These are phyloP conservation scores for Stichodactyla helianthus DNA, from an alignment of 64 coral and sea anemone species.

Conservation along the genomic window DNA sequence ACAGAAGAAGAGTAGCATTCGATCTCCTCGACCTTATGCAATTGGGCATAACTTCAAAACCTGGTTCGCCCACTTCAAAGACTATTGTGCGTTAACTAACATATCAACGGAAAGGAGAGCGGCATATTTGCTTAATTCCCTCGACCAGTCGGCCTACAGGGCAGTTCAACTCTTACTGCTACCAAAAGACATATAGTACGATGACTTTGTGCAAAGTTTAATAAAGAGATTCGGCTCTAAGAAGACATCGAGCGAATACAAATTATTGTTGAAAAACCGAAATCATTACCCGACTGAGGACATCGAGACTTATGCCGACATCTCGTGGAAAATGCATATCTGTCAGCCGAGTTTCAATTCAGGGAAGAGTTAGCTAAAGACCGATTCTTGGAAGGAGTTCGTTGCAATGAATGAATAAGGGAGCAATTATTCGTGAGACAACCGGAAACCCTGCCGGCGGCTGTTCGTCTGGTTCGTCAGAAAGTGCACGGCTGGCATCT, in stretches of 20 bases:
- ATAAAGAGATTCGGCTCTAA: conserved; percentile 33
- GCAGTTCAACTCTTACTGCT: not conserved
- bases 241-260: conserved; percentile 26
- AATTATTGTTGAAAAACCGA: conserved; percentile 23
- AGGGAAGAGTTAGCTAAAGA: conserved; percentile 29
- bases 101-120: not conserved
- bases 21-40: too few species aligned
- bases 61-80: not conserved
- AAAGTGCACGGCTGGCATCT: conserved; percentile 22
- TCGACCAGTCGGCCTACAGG: not conserved
- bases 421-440: conserved; percentile 33
- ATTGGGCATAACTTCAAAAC: not conserved
- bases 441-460: conserved; percentile 23
- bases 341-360: conserved; percentile 17
- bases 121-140: not conserved
- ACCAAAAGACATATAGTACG: not conserved
- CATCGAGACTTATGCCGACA: conserved; percentile 39
- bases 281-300: too few species aligned
- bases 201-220: conserved; percentile 19
- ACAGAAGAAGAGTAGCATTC: too few species aligned
- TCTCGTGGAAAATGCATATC: conserved; percentile 46
- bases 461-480: conserved; percentile 32
- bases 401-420: conserved; percentile 10
- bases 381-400: conserved; percentile 28
- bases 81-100: not conserved